These are phyloP conservation scores for Drosophila suzukii DNA, from an alignment of 1,140 invertebrate species.

Conservation along the genomic window DNA sequence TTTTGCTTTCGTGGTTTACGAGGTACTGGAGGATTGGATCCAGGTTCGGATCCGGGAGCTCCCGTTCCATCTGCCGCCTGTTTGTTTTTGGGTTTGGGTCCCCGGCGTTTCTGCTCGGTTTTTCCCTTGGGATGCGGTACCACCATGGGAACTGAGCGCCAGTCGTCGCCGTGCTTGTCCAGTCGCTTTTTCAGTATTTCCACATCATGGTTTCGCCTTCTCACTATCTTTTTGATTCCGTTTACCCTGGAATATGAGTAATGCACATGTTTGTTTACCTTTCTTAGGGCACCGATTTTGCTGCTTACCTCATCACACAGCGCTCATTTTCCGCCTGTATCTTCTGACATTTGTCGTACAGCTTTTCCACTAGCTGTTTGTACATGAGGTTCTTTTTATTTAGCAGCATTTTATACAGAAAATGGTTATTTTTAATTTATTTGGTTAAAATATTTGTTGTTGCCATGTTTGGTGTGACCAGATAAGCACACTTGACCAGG, in stretches of 20 bases:
- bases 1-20: slow-evolving; percentile 69
- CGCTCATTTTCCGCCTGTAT: slow-evolving; percentile 80
- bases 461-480: slow-evolving; percentile 19
- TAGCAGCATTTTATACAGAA: slow-evolving; percentile 47
- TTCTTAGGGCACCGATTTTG: not conserved
- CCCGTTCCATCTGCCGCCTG: slow-evolving; percentile 4
- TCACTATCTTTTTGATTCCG: slow-evolving; percentile 70
- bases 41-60: slow-evolving; percentile 1
- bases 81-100: slow-evolving; percentile 77
- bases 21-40: slow-evolving; percentile 6
- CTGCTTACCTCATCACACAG: slow-evolving; percentile 66
- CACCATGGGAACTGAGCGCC: slow-evolving; percentile 76
- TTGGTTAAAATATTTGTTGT: not conserved
- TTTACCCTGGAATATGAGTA: slow-evolving; percentile 57
- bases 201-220: slow-evolving; percentile 63
- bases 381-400: slow-evolving; percentile 59
- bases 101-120: slow-evolving; percentile 74
- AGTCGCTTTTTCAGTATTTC: slow-evolving; percentile 69
- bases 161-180: slow-evolving; percentile 75
- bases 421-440: slow-evolving; percentile 5
- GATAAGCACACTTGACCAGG: not conserved
- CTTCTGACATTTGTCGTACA: slow-evolving; percentile 68
- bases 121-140: slow-evolving; percentile 75
- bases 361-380: slow-evolving; percentile 69
- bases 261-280: not conserved